phyloP scores from a whole-genome alignment of 2,888 invertebrate genomes.

The Pegoplata infirma region DNA sequence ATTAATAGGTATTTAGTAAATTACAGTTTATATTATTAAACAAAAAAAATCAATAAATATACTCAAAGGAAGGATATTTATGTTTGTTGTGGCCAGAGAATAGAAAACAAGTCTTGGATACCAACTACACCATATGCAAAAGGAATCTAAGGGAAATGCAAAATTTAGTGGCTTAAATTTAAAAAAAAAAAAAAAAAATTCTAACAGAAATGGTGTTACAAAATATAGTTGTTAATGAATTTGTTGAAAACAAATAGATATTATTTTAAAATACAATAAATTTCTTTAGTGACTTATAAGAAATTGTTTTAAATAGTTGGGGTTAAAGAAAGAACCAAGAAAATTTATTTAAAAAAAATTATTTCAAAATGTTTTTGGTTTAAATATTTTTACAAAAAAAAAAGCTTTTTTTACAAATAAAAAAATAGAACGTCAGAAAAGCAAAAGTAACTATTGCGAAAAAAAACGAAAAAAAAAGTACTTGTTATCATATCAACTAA shows the following conservation, averaged over 20 bases:
- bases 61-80: neutral
- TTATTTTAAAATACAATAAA: neutral
- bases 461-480: slow-evolving; percentile 27
- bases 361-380: too few species aligned
- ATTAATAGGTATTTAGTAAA: neutral
- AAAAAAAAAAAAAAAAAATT: neutral
- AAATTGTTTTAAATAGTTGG: neutral
- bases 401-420: slow-evolving; percentile 37
- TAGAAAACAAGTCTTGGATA: slow-evolving; percentile 19
- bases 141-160: too few species aligned
- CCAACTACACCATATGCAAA: slow-evolving; percentile 7
- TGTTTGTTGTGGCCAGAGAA: slow-evolving; percentile 42
- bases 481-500: slow-evolving; percentile 56
- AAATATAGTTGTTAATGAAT: neutral
- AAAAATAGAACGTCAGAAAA: slow-evolving; percentile 15
- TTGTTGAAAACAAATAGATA: neutral
- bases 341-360: neutral
- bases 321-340: neutral
- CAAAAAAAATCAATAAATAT: slow-evolving; percentile 34
- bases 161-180: neutral
- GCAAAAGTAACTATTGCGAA: slow-evolving; percentile 50
- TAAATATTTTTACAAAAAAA: slow-evolving; percentile 21
- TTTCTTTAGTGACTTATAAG: slow-evolving; percentile 8
- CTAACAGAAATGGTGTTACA: neutral
- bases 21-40: neutral